Evolutionary conservation across 2,888 invertebrate species (phyloP), one percentile per base, ranked within the genome.

Genomic region (Sipha maydis): DNA sequence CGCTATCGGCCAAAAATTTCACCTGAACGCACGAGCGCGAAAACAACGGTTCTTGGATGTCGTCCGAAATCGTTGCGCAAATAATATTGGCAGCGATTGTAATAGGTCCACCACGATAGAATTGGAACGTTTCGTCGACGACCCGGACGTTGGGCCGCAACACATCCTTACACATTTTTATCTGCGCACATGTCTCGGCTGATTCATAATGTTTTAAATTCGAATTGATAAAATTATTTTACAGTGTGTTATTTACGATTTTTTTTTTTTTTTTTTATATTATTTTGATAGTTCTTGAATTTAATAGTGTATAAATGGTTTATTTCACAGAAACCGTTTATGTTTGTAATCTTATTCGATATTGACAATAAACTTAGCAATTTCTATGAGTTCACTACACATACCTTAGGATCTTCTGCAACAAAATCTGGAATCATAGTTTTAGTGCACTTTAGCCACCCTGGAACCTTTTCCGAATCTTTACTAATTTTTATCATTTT

Each of bases 341-440:
- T 34, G 28, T 31, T 19, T 71, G 71, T 71, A 31, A 34, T 5
- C 28, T 48, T 8, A 69, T 69, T n/a, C 8, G 2, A 3, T 61
- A 25, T 21, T 21, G 19, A 61, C 21, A 61, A 61, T 61, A 61
- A 61, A 21, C 25, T 61, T 19, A 7, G 21, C 61, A 77, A 48
- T 28, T 28, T 38, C 21, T 38, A 38, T 73, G 19, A 34, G 19
- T 69, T 4, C 1, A 28, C 17, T 2, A 41, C 83, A 89, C 88
- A 89, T 90, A 92, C 93, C 92, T 95, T 95, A 0, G 98, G 98
- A 92, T 97, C 95, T 85, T 92, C 93, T 3, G 97, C 96, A 0
- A 98, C 94, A 92, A 97, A 98, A 93, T 98, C 98, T 0, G 98
- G 98, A 21, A 97, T 93, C 93, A 98, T 94, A 0, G 95, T 94